Evolutionary conservation across 2,888 invertebrate genomes (phyloP).

Genomic region (Idaea biselata): DNA sequence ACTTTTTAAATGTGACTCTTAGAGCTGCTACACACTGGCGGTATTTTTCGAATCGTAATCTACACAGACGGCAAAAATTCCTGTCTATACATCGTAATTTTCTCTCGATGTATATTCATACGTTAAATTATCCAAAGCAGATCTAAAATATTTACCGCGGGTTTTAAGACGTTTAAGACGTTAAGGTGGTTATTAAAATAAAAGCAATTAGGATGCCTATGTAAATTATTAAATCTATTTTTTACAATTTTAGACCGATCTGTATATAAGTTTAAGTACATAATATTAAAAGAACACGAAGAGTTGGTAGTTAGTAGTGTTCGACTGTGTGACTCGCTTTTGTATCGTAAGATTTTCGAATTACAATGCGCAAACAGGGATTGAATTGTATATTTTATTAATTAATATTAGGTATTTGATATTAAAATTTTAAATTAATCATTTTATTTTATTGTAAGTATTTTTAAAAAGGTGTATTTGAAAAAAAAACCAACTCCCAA

Average conservation of each 20-base stretch:
- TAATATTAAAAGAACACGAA: background rate
- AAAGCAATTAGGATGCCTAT: background rate
- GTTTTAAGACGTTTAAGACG: background rate
- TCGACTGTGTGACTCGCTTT: constrained; percentile 9
- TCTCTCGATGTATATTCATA: no score
- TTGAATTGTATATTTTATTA: constrained; percentile 55
- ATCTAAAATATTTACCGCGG: background rate
- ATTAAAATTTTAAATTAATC: background rate
- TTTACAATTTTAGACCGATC: background rate
- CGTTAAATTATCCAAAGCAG: background rate
- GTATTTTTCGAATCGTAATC: no score
- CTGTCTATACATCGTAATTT: no score
- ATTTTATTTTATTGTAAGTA: background rate
- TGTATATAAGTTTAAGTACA: background rate
- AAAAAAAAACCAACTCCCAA: background rate
- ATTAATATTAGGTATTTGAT: constrained; percentile 40
- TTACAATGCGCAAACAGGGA: constrained; percentile 64
- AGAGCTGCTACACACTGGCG: no score
- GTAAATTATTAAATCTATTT: background rate
- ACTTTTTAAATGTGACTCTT: no score
- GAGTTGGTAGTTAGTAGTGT: background rate
- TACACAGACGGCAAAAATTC: no score
- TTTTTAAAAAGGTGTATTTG: no score
- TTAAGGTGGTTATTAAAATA: background rate
- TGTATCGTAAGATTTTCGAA: constrained; percentile 38